Evolutionary conservation across 1,140 invertebrate species (phyloP).

Genomic region (Eueides isabella): DNA sequence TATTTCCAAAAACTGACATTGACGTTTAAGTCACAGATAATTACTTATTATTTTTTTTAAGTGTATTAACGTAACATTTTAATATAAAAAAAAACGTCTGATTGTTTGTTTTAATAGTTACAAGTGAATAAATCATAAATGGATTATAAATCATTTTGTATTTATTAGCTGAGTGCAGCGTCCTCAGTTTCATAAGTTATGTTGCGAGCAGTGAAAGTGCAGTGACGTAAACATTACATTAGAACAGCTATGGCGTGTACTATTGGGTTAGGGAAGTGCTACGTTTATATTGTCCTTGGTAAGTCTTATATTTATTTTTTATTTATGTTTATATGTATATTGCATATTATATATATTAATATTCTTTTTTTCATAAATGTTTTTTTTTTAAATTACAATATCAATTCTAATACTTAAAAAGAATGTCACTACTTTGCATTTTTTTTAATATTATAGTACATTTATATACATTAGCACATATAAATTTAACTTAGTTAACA

Average conservation of each 20-base stretch:
- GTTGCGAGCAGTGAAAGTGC: slow-evolving; percentile 74
- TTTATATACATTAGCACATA: too few relatives aligned
- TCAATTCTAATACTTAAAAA: too few relatives aligned
- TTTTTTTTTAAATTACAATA: too few relatives aligned
- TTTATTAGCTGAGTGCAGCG: slow-evolving; percentile 58
- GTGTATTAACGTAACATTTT: neutral
- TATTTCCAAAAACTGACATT: slow-evolving; percentile 54
- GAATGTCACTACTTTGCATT: too few relatives aligned
- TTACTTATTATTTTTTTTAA: neutral
- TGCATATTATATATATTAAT: neutral
- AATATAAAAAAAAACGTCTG: neutral
- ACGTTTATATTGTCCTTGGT: slow-evolving; percentile 60
- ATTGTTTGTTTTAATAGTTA: neutral
- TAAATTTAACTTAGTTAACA: too few relatives aligned
- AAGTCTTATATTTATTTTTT: slow-evolving; percentile 45
- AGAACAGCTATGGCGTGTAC: slow-evolving; percentile 67
- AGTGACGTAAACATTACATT: slow-evolving; percentile 74
- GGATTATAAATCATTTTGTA: slow-evolving; percentile 37
- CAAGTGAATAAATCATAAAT: slow-evolving; percentile 7
- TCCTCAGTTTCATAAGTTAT: slow-evolving; percentile 69
- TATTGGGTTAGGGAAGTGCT: slow-evolving; percentile 65
- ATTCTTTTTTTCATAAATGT: neutral
- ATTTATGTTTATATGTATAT: slow-evolving; percentile 9
- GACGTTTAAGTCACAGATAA: slow-evolving; percentile 6
- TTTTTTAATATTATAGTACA: too few relatives aligned